phyloP scores from a whole-genome alignment of 2,888 invertebrate genomes.

The Balanococcus diminutus region DNA sequence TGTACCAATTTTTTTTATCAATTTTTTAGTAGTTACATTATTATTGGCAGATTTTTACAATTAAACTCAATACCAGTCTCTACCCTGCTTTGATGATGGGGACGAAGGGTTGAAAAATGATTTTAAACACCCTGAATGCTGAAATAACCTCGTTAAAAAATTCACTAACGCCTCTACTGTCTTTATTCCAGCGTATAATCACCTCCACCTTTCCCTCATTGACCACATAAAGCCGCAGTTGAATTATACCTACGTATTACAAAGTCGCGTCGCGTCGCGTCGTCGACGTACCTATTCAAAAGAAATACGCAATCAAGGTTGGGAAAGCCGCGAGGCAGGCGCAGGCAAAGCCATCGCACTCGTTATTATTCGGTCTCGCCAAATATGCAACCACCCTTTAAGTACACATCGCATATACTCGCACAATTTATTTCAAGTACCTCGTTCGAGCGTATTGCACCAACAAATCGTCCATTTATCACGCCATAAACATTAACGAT shows the following conservation, averaged over 20 bases:
- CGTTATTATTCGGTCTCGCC: not conserved
- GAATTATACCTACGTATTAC: not conserved
- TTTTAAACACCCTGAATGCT: too few species aligned
- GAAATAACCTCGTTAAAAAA: too few species aligned
- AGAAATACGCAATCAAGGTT: not conserved
- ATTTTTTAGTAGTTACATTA: too few species aligned
- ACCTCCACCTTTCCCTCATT: not conserved
- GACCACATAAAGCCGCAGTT: not conserved
- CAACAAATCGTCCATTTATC: conserved; percentile 5
- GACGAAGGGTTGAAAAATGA: too few species aligned
- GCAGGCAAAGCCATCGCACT: not conserved
- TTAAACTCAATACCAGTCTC: too few species aligned
- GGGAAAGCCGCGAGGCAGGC: not conserved
- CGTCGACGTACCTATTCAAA: not conserved
- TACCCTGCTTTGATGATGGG: too few species aligned
- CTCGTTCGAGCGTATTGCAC: not conserved
- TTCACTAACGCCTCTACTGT: too few species aligned
- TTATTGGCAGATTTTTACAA: too few species aligned
- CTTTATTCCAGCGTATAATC: too few species aligned
- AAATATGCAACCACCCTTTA: not conserved
- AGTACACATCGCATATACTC: not conserved
- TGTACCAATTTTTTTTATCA: too few species aligned
- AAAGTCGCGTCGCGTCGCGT: not conserved
- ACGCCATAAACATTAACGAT: conserved; percentile 1
- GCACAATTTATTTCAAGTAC: conserved; percentile 5